Base-by-base conservation (phyloP, 23 tunicate species). In the Styela clava region DNA sequence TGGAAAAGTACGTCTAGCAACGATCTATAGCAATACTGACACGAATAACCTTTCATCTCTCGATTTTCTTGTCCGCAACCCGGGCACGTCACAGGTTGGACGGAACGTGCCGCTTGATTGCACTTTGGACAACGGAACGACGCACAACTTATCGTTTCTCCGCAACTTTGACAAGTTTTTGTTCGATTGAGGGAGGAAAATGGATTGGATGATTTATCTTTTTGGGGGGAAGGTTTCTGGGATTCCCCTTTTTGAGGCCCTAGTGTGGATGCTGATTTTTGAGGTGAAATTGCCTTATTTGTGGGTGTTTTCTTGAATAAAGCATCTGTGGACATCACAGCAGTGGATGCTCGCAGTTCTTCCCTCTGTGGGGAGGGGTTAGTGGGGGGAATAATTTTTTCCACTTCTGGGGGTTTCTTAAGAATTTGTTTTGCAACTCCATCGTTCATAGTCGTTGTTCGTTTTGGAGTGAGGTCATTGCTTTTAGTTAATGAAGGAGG, bases 1-100 rank as follows among this genome's bases (percentile, higher is more conserved):
- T 44, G 81, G 64, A 88, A 73, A 2, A 91, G 79, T 3, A 86
- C 87, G 24, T 78, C 86, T 25, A 91, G 86, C 74, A 91, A 35
- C 2, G 90, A 86, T 0, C 87, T 32, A 69, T 91, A 91, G 69
- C 97, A 91, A 83, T 29, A 91, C 12, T 85, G 79, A 79, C 97
- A 91, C 16, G 86, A 79, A 79, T 91, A 91, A 19, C 89, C 89
- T 52, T 91, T 91, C 19, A 91, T 16, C 26, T 86, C 97, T n/a
- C 28, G 30, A 77, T 91, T 91, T 68, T 82, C 82, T 33, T 91
- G 87, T 61, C 69, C 64, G 83, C 97, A 91, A 22, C 74, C 88
- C 23, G 97, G 97, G 52, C 97, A 91, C 31, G 26, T 64, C 32
- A 91, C 79, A 52, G 88, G 86, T 24, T 78, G 81, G 1, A 68